These are phyloP conservation scores for Sialis fuliginosa DNA, from an alignment of 2,888 invertebrate species.

Conservation along the genomic window DNA sequence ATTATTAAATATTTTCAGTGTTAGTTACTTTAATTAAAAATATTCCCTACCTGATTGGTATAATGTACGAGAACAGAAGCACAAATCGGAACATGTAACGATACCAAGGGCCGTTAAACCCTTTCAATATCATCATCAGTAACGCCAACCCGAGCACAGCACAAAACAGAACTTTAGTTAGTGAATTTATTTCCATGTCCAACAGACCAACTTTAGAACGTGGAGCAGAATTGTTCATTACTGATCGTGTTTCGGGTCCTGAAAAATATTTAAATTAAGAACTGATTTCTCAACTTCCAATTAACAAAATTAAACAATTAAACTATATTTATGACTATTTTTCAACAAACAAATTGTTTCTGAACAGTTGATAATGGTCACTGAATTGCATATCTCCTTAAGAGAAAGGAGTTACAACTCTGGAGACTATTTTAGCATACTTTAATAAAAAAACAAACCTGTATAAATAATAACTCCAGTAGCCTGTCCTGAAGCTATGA, in stretches of 20 bases:
- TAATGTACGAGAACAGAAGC: slow-evolving; percentile 95
- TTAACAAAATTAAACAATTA: neutral
- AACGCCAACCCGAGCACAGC: slow-evolving; percentile 81
- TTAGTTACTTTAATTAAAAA: neutral
- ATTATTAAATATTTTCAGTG: neutral
- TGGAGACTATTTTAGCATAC: neutral
- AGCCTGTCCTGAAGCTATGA: slow-evolving; percentile 91
- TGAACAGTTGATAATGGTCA: no score
- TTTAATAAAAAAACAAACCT: slow-evolving; percentile 23
- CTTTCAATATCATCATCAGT: slow-evolving; percentile 92
- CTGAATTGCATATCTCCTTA: no score
- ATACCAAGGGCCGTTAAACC: slow-evolving; percentile 93
- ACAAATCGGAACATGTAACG: slow-evolving; percentile 92
- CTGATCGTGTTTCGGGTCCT: slow-evolving; percentile 88
- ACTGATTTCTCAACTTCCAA: neutral
- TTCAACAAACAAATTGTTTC: neutral
- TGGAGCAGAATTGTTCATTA: slow-evolving; percentile 97
- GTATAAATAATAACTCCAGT: slow-evolving; percentile 93
- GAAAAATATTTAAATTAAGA: slow-evolving; percentile 9
- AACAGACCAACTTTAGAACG: slow-evolving; percentile 90
- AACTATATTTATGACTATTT: neutral
- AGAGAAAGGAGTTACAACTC: neutral
- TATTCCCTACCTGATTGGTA: slow-evolving; percentile 72
- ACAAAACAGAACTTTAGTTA: slow-evolving; percentile 87
- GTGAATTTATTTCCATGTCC: slow-evolving; percentile 89